A percentile compares a stretch with the other conserved stretches of the same genome.
Evolutionary conservation across 2,113 vertebrate genomes (phyloP).

Genomic region (Forbesichthys agassizii): DNA sequence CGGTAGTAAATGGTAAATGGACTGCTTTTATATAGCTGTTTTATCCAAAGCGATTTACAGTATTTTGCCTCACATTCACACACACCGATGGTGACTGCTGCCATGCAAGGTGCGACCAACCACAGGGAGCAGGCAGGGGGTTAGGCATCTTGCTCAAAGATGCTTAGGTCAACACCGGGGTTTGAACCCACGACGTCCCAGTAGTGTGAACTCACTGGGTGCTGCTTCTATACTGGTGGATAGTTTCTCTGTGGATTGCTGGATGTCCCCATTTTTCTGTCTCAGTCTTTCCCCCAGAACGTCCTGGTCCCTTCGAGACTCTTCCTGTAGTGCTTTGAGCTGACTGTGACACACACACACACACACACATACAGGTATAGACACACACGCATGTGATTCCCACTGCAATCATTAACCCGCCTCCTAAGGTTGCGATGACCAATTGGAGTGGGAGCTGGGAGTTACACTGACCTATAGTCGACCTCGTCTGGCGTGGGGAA

Average conservation of each 20-base stretch:
- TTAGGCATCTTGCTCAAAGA: no score
- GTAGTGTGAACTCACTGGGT: slow-evolving; percentile 66
- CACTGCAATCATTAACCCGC: no score
- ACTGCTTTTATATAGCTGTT: no score
- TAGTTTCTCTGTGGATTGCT: slow-evolving; percentile 65
- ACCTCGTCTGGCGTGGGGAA: slow-evolving; percentile 86
- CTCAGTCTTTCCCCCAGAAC: slow-evolving; percentile 70
- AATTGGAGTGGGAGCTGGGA: neutral
- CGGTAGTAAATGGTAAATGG: neutral
- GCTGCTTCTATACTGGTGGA: slow-evolving; percentile 22
- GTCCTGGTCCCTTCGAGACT: slow-evolving; percentile 73
- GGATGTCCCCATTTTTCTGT: slow-evolving; percentile 63
- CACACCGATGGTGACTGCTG: no score
- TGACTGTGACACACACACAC: slow-evolving; percentile 68
- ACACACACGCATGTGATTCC: neutral
- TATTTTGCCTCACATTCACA: no score
- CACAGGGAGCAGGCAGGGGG: no score
- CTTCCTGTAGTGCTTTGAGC: slow-evolving; percentile 53
- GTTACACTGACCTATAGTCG: slow-evolving; percentile 76
- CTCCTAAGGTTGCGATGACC: neutral
- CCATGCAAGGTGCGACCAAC: no score
- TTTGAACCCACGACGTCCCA: no score
- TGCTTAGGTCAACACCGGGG: no score
- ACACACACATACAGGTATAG: neutral
- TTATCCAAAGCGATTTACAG: no score